Percentiles rank a stretch among this genome's conserved stretches.
Evolutionary conservation across 2,888 invertebrate species (phyloP).

Genomic region (Sinhomidia bicolor): DNA sequence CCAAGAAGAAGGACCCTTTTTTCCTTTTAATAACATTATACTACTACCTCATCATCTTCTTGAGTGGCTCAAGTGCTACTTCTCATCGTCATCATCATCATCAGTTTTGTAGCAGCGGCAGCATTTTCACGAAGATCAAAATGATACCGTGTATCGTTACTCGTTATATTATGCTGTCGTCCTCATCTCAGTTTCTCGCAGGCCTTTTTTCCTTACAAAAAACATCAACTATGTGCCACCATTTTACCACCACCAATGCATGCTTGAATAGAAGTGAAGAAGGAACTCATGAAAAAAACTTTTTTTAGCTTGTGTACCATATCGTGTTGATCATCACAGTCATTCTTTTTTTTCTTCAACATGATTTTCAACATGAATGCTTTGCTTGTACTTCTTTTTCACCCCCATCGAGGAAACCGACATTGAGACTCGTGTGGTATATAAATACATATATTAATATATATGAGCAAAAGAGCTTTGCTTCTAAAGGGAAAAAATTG

Average conservation of each 20-base stretch:
- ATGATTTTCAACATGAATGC: constrained; percentile 65
- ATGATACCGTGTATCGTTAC: constrained; percentile 38
- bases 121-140: constrained; percentile 51
- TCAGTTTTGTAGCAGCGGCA: background rate
- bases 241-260: constrained; percentile 5
- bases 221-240: background rate
- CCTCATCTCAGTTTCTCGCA: background rate
- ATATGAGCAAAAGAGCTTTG: background rate
- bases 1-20: constrained; percentile 51
- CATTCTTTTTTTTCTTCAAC: background rate
- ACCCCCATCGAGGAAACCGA: constrained; percentile 55
- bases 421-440: constrained; percentile 13
- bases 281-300: background rate
- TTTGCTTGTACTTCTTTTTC: constrained; percentile 50
- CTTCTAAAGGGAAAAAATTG: background rate
- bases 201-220: background rate
- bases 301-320: constrained; percentile 36
- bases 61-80: constrained; percentile 58
- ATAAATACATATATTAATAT: too few species aligned
- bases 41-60: background rate
- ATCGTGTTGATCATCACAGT: constrained; percentile 10
- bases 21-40: background rate
- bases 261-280: constrained; percentile 27
- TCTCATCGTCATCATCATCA: background rate
- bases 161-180: background rate